Evolutionary conservation across 2,888 invertebrate genomes (phyloP).

Genomic region (Psococerastis gibbosa): DNA sequence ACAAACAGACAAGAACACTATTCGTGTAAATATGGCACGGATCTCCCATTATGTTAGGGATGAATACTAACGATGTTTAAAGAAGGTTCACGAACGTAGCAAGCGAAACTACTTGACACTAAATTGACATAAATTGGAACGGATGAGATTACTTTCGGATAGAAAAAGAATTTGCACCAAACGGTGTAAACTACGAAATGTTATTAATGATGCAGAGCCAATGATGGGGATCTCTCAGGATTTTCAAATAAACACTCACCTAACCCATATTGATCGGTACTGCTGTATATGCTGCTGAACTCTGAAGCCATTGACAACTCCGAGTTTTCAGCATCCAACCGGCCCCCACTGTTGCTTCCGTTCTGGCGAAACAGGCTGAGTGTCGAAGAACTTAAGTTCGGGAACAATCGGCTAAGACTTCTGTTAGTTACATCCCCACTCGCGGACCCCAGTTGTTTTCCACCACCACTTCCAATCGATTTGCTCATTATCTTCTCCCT

Average conservation of each 20-base stretch:
- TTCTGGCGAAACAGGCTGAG: not conserved
- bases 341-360: slow-evolving; percentile 7
- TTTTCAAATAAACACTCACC: no score
- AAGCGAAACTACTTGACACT: not conserved
- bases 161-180: no score
- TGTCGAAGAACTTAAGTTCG: slow-evolving; percentile 31
- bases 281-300: slow-evolving; percentile 31
- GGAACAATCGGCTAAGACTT: slow-evolving; percentile 37
- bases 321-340: slow-evolving; percentile 15
- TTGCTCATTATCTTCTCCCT: slow-evolving; percentile 12
- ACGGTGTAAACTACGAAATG: no score
- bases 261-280: slow-evolving; percentile 29
- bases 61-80: no score
- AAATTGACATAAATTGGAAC: no score
- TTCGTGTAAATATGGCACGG: no score
- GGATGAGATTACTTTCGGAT: no score
- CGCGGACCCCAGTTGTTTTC: slow-evolving; percentile 1
- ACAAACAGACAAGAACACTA: slow-evolving; percentile 12
- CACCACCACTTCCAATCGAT: slow-evolving; percentile 15
- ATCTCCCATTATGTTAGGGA: no score
- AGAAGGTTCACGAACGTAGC: no score
- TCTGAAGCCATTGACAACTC: slow-evolving; percentile 28
- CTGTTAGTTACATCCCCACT: slow-evolving; percentile 18
- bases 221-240: no score
- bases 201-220: no score